Evolutionary conservation across 2,797 vertebrate genomes (phyloP).

Genomic region (Harpagifer antarcticus): DNA sequence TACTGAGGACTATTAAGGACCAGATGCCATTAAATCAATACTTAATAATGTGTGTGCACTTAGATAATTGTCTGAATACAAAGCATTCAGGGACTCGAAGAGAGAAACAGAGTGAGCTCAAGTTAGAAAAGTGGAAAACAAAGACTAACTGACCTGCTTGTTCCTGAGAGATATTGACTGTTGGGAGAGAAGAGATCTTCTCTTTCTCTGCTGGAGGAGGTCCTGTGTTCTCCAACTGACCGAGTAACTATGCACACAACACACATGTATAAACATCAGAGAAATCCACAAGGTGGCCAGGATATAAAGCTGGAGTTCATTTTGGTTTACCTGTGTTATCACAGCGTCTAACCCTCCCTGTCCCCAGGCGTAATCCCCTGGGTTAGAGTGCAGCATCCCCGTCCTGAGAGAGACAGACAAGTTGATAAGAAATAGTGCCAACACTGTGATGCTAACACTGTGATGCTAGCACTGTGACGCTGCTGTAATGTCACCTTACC

Average conservation of each 20-base stretch:
- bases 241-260: constrained; percentile 87
- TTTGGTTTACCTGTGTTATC: constrained; percentile 92
- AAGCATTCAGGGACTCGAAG: background rate
- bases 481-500: constrained; percentile 81
- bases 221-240: constrained; percentile 95
- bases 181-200: constrained; percentile 95
- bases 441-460: background rate
- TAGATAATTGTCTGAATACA: background rate
- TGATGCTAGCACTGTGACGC: background rate
- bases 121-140: background rate
- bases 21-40: background rate
- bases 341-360: constrained; percentile 97
- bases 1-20: background rate
- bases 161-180: constrained; percentile 95
- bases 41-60: background rate
- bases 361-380: constrained; percentile 98
- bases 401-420: constrained; percentile 84
- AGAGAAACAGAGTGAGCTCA: background rate
- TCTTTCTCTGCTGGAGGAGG: constrained; percentile 96
- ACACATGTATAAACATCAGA: constrained; percentile 8
- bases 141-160: constrained; percentile 84
- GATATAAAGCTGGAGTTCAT: background rate
- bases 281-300: background rate
- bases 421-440: background rate
- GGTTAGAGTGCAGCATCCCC: constrained; percentile 97